phyloP scores from a whole-genome alignment of 2,113 vertebrate genomes.

The Cacatua alba region DNA sequence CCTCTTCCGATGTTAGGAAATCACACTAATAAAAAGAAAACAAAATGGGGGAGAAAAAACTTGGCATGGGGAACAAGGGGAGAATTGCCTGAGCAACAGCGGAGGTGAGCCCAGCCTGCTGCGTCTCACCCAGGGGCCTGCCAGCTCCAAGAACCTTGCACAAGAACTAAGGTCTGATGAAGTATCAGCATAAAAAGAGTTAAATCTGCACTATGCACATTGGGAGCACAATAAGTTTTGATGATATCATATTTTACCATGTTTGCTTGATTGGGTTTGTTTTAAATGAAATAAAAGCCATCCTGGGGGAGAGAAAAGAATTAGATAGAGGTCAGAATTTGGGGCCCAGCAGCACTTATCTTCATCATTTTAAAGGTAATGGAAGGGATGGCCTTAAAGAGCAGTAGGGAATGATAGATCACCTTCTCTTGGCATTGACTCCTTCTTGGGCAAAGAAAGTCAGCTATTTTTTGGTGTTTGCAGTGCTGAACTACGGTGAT shows the following conservation, averaged over 20 bases:
- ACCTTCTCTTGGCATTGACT: background rate
- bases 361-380: background rate
- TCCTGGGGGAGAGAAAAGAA: background rate
- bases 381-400: background rate
- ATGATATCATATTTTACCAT: too few relatives aligned
- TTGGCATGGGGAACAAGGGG: background rate
- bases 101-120: background rate
- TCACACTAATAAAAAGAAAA: conserved; percentile 58
- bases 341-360: background rate
- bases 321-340: too few relatives aligned
- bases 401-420: background rate
- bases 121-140: background rate
- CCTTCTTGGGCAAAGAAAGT: background rate
- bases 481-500: background rate
- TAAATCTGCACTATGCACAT: background rate
- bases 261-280: background rate
- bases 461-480: too few relatives aligned
- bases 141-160: background rate
- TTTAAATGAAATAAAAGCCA: background rate
- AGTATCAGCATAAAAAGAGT: background rate
- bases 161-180: background rate
- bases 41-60: conserved; percentile 16
- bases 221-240: background rate
- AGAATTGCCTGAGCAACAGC: rapidly evolving
- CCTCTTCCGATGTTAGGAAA: conserved; percentile 65